Base-by-base conservation (phyloP, 2,797 vertebrate genomes). In the Podargus strigoides region DNA sequence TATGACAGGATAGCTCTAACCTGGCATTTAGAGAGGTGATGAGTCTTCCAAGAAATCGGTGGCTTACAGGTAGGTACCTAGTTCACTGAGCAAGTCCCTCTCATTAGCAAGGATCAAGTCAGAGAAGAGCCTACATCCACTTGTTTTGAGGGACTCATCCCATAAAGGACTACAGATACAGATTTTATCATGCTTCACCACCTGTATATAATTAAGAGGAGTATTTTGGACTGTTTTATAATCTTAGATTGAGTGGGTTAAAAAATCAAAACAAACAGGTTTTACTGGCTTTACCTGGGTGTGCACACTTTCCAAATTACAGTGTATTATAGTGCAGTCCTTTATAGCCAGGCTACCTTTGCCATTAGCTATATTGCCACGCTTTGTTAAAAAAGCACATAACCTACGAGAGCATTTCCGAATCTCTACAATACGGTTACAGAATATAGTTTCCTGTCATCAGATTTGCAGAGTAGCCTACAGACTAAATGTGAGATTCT, bases 201-300 rank as follows among this genome's bases (percentile, higher is more conserved):
- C 49, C 42, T 63, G 19, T 28, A 76, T 55, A 49, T 81, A 89
- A 95, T 81, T 91, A 76, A 89, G 12, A 79, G 6, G 19, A 85
- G 6, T 59, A 66, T 81, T 96, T 89, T 83, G 42, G 56, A 77
- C 22, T 87, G 39, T 39, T 94, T 87, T 84, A 79, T 80, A 74
- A 85, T 70, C 63, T 67, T 92, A 46, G 68, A 92, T 63, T 82
- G 52, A 89, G 63, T 59, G 26, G 42, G 72, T 72, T 49, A 87
- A 79, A 58, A 26, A 22, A 50, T n/a, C n/a, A n/a, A n/a, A 52
- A 50, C 14, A 11, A 96, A 93, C 91, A 90, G 73, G 90, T 95
- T 97, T 91, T 92, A 94, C 95, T 77, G 67, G 90, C 36, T 92
- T 74, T 21, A 91, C 41, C 37, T 70, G 87, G 87, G 86, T 85